Base-by-base conservation (phyloP, 2,797 vertebrate species). In the Enteromius unitaeniatus region DNA sequence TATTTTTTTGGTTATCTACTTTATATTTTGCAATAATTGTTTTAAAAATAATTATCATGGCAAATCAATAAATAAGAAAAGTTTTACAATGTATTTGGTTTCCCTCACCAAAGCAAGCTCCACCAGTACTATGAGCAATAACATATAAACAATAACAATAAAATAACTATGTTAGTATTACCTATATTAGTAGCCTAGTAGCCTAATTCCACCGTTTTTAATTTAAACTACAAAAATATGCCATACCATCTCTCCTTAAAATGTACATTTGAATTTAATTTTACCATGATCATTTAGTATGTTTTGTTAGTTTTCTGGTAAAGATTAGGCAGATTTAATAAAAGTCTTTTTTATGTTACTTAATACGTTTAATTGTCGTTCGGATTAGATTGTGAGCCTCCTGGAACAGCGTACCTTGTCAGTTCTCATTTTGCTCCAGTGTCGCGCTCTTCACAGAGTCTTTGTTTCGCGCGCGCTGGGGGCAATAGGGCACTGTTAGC, bases 391-490 rank as follows among this genome's bases (percentile, higher is more conserved):
- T 23, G 88, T 89, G 89, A 90, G 90, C 88, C 89, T 88, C 83
- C 86, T 88, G 89, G 87, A 90, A 90, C 88, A 86, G 91, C 91
- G 92, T 91, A 88, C 88, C 88, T 88, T 89, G 87, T 87, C 88
- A 60, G 82, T 87, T 88, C 86, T 91, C 91, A 88, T 85, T 89
- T 86, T 88, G 88, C 89, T 92, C 89, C 89, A 86, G 90, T 87
- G 88, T 85, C 88, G 87, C 87, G 89, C 90, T 88, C 89, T 92
- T 92, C 92, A 91, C 87, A 92, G 90, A 86, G 88, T 89, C 88
- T 88, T 88, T 78, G 85, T 91, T 91, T 92, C 93, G 92, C 91
- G 91, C 89, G 86, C 89, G 84, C 90, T 89, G 89, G 86, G 92
- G 87, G 73, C 81, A 86, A 90, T 83, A 88, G 88, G 89, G 86